A percentile compares a stretch with the other conserved stretches of the same genome.
Conservation (phyloP, 2,888 invertebrate genomes). For the Ennomos erosarius region DNA sequence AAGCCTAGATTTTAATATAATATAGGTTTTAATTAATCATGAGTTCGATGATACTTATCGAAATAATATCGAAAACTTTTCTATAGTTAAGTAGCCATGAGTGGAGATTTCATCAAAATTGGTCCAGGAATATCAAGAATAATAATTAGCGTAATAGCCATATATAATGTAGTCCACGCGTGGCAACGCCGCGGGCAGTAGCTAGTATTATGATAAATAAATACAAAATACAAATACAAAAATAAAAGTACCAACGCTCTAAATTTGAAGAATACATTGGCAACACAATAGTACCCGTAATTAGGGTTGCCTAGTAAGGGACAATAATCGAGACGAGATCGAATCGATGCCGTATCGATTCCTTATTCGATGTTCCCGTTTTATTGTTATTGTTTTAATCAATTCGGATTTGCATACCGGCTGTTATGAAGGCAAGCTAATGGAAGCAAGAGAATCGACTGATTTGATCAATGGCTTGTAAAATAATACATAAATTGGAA, state of each 20-base stretch:
- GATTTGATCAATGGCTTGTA: conserved; percentile 25
- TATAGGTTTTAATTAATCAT: too few species aligned
- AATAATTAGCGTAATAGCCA: too few species aligned
- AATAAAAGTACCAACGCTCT: conserved; percentile 29
- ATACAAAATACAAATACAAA: too few species aligned
- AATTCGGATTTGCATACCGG: conserved; percentile 60
- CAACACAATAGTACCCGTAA: conserved; percentile 71
- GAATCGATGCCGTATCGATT: conserved; percentile 67
- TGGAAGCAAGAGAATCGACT: conserved; percentile 13
- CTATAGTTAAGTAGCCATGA: too few species aligned
- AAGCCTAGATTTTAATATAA: too few species aligned
- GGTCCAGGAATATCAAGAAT: too few species aligned
- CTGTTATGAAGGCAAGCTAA: conserved; percentile 29
- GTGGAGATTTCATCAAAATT: too few species aligned
- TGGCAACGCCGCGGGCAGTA: too few species aligned
- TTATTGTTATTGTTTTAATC: conserved; percentile 77
- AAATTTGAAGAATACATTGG: conserved; percentile 63
- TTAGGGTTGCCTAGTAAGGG: conserved; percentile 78
- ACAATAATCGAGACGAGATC: conserved; percentile 74
- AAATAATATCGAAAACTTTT: too few species aligned
- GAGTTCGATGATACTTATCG: too few species aligned
- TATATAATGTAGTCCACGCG: too few species aligned
- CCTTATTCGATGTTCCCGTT: conserved; percentile 71
- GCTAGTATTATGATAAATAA: too few species aligned
- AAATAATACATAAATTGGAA: conserved; percentile 20